Evolutionary conservation across 1,140 invertebrate genomes (phyloP), one percentile per base, ranked within the genome.

Genomic region (Drosophila cardini): DNA sequence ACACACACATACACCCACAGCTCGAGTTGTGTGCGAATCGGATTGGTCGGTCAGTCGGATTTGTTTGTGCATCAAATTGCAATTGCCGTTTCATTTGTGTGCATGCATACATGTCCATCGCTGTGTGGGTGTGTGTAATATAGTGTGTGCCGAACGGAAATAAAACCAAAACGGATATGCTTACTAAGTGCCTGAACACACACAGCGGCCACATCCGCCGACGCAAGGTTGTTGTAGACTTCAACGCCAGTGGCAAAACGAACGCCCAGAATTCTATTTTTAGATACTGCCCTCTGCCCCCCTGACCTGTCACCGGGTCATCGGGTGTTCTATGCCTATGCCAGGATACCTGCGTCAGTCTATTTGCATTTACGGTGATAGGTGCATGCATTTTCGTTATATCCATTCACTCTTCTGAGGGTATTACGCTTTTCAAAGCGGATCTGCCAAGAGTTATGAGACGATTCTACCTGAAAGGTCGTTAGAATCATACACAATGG

Each of bases 101-200:
- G 72, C 80, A 87, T 79, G 58, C 26, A 52, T 16, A 38, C 15
- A 75, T 26, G 48, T 36, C 45, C 36, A 46, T 30, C 6, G 32
- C 13, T 53, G 45, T 38, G 52, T 46, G 34, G 52, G 48, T 43
- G 58, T 67, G 45, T 53, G 21, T 48, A 48, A 15, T 4, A 38
- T 4, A 38, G 42, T 72, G 67, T 58, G 46, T 57, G 62, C 36
- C 34, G 53, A 83, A 60, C 84, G 83, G 83, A 87, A 89, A 87
- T 87, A 87, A 87, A 87, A 87, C 80, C 79, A 89, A 87, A 87
- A 84, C 84, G 83, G 84, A 87, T 89, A 89, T 87, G 84, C 84
- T 89, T 80, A 72, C 84, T 89, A 89, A 87, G 84, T 89, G 83
- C 84, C 79, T 48, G 45, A 79, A 80, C 84, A 87, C 76, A 89